Percentiles rank a stretch among this genome's conserved stretches.
Evolutionary conservation across 2,113 vertebrate genomes (phyloP).

Genomic region (Sapayoa aenigma): DNA sequence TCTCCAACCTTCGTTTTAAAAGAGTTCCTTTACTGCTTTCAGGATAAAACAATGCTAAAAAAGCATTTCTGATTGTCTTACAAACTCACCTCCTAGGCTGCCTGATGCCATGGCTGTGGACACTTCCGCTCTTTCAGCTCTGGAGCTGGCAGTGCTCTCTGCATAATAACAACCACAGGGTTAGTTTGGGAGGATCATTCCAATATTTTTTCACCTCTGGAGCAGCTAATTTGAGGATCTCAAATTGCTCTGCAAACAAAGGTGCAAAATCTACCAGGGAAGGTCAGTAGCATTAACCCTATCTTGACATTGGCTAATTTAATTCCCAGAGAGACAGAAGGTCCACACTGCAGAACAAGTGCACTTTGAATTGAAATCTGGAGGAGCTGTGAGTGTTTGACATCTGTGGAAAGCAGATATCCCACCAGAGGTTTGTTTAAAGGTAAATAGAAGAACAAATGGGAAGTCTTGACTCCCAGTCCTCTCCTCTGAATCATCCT

Average conservation of each 20-base stretch:
- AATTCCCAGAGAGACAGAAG: background rate
- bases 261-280: background rate
- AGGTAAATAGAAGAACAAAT: conserved; percentile 17
- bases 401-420: background rate
- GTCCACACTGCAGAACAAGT: background rate
- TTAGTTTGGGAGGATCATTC: background rate
- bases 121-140: background rate
- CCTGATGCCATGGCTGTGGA: background rate
- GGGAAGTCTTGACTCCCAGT: background rate
- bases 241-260: background rate
- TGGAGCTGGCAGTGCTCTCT: background rate
- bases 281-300: conserved; percentile 21
- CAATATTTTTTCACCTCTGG: background rate
- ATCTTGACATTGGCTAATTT: background rate
- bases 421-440: background rate
- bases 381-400: background rate
- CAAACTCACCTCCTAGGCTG: background rate
- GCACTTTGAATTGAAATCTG: background rate
- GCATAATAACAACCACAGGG: background rate
- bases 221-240: background rate
- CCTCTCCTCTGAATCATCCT: background rate
- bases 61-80: background rate
- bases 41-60: background rate
- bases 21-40: background rate
- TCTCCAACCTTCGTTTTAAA: background rate